Evolutionary conservation across 2,797 vertebrate species (phyloP).

Genomic region (Cetoscarus ocellatus): DNA sequence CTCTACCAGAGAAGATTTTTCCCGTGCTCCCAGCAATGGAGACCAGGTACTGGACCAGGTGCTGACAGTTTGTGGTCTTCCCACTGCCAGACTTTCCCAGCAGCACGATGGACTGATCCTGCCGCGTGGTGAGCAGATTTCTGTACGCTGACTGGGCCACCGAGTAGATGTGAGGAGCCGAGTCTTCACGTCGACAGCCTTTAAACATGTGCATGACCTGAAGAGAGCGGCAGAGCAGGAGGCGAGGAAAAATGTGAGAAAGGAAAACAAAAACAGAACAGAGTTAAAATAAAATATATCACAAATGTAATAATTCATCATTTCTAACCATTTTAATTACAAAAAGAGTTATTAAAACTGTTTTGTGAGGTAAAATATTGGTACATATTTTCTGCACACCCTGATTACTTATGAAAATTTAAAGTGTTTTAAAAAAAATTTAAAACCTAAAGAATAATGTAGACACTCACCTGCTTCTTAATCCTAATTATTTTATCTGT

Average conservation of each 20-base stretch:
- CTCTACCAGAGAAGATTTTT: slow-evolving; percentile 93
- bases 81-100: slow-evolving; percentile 94
- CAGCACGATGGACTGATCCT: slow-evolving; percentile 95
- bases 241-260: not conserved
- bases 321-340: no score
- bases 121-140: slow-evolving; percentile 93
- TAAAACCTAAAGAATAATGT: no score
- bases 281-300: no score
- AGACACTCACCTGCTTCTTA: no score
- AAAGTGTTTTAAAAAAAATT: no score
- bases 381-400: no score
- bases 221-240: not conserved
- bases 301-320: no score
- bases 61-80: slow-evolving; percentile 97
- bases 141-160: slow-evolving; percentile 95
- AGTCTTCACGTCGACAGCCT: slow-evolving; percentile 94
- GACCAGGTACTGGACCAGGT: slow-evolving; percentile 94
- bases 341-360: no score
- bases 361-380: no score
- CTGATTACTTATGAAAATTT: no score
- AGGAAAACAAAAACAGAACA: not conserved
- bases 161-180: slow-evolving; percentile 93
- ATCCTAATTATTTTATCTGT: no score
- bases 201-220: slow-evolving; percentile 99
- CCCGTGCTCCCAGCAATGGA: slow-evolving; percentile 92